Percentiles rank a stretch among this genome's conserved stretches.
Evolutionary conservation across 2,888 invertebrate species (phyloP).

Genomic region (Lysandra bellargus): DNA sequence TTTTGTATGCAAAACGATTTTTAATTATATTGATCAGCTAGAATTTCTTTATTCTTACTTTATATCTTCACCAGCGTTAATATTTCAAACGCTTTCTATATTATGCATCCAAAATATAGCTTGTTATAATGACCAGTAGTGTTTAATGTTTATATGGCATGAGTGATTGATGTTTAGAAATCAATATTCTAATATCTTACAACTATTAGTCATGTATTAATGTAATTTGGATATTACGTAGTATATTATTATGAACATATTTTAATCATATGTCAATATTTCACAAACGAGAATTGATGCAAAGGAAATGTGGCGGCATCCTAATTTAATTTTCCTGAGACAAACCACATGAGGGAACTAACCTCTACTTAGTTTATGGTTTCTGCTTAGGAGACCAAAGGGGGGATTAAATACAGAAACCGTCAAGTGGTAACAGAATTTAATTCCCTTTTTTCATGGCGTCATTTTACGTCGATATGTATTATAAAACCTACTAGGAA

Average conservation of each 20-base stretch:
- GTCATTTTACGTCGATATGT: too few relatives aligned
- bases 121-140: constrained; percentile 26
- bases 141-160: constrained; percentile 17
- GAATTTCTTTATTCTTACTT: constrained; percentile 19
- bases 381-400: background rate
- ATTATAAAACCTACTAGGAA: too few relatives aligned
- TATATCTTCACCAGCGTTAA: constrained; percentile 18
- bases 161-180: constrained; percentile 30
- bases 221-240: constrained; percentile 9
- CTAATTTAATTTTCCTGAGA: background rate
- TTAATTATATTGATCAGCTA: background rate
- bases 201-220: constrained; percentile 14
- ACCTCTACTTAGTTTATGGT: background rate
- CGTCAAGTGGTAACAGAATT: background rate
- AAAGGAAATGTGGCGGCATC: background rate
- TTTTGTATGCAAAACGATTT: background rate
- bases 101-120: constrained; percentile 21
- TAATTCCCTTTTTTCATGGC: too few relatives aligned
- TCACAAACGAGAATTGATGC: constrained; percentile 23
- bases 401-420: background rate
- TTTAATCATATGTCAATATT: constrained; percentile 55
- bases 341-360: background rate
- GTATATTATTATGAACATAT: constrained; percentile 7
- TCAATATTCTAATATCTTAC: constrained; percentile 13
- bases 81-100: constrained; percentile 28